Evolutionary conservation across 2,113 vertebrate species (phyloP).

Genomic region (Ardeotis arabs): DNA sequence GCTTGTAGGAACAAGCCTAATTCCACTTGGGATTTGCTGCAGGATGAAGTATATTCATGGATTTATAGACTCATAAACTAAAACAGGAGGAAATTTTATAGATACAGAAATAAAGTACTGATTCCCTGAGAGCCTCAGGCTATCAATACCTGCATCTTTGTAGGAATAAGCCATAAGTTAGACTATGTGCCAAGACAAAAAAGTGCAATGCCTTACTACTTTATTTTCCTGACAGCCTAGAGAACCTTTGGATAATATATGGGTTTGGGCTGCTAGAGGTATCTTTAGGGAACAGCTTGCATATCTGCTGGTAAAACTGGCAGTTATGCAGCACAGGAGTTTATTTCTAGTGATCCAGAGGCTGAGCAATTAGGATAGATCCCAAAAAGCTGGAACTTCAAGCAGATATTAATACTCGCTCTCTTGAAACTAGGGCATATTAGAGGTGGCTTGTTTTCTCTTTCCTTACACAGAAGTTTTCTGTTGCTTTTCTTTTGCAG

Average conservation of each 20-base stretch:
- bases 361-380: background rate
- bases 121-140: background rate
- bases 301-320: background rate
- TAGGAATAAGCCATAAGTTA: background rate
- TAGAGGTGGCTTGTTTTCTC: background rate
- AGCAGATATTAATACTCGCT: background rate
- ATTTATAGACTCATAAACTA: background rate
- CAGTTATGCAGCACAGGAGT: background rate
- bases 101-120: background rate
- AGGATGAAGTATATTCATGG: background rate
- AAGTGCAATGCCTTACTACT: background rate
- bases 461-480: background rate
- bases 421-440: background rate
- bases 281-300: background rate
- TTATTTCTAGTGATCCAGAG: background rate
- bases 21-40: background rate
- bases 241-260: background rate
- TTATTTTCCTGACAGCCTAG: background rate
- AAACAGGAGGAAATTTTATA: background rate
- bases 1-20: background rate
- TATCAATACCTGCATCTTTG: background rate
- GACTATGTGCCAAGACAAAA: background rate
- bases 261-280: background rate
- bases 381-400: background rate
- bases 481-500: conserved; percentile 68